Conservation (phyloP, 2,113 vertebrate species). For the Nothocercus julius region DNA sequence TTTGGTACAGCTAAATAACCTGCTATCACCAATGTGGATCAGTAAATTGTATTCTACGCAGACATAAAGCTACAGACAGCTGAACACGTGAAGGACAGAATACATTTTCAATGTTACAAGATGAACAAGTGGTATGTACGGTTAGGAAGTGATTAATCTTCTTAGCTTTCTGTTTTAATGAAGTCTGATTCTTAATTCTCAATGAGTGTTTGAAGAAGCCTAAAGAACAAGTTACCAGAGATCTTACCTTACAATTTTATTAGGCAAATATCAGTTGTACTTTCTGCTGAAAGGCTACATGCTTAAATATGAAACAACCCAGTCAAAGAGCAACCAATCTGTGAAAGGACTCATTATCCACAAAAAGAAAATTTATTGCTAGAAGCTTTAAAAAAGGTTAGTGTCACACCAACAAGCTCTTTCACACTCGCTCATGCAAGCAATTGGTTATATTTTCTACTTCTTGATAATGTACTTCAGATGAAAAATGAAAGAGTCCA, state of each 20-base stretch:
- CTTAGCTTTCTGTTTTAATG: background rate
- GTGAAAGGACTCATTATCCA: background rate
- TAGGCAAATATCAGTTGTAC: background rate
- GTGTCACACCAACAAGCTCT: background rate
- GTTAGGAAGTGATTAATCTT: background rate
- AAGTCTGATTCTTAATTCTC: background rate
- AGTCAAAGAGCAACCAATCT: background rate
- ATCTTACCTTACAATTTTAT: background rate
- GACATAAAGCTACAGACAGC: background rate
- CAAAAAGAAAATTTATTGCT: background rate
- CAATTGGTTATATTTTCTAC: background rate
- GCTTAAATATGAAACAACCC: background rate
- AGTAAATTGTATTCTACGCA: background rate
- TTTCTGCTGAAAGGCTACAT: background rate
- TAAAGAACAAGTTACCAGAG: background rate
- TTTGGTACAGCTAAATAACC: background rate
- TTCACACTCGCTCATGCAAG: background rate
- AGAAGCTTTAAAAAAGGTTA: background rate
- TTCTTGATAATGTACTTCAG: background rate
- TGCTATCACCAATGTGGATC: accelerated
- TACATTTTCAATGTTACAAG: background rate
- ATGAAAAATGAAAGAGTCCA: background rate
- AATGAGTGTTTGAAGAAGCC: background rate
- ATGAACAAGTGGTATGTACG: background rate
- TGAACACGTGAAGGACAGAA: background rate